Conservation (phyloP, 1,140 invertebrate species). For the Acromyrmex echinatior region DNA sequence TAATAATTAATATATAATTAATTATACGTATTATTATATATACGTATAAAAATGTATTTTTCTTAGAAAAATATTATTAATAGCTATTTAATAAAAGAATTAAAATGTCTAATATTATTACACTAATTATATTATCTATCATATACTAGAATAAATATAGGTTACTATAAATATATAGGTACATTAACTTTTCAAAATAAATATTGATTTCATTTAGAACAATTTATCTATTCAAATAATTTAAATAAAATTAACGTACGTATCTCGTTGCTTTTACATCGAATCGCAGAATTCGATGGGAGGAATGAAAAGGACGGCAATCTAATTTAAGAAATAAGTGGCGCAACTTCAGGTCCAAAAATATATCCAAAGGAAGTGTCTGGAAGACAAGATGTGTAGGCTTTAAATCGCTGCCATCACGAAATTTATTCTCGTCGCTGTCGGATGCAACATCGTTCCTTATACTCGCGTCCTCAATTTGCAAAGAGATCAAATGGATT, state of each 20-base stretch:
- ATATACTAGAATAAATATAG: neutral
- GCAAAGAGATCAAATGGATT: neutral
- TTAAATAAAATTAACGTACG: neutral
- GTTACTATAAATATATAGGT: too few relatives aligned
- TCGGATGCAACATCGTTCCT: constrained; percentile 20
- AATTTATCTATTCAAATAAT: neutral
- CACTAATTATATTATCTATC: neutral
- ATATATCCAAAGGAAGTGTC: constrained; percentile 64
- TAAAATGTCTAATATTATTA: too few relatives aligned
- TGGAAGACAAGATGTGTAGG: constrained; percentile 41
- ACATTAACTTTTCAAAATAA: neutral
- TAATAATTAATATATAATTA: too few relatives aligned
- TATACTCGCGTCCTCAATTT: constrained; percentile 15
- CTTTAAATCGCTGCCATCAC: constrained; percentile 32
- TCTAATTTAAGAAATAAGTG: constrained; percentile 67
- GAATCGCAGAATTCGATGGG: constrained; percentile 16
- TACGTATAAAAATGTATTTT: too few relatives aligned
- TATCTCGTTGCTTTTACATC: neutral
- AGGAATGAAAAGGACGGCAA: constrained; percentile 19
- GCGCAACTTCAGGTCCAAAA: constrained; percentile 58
- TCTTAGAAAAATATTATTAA: too few relatives aligned
- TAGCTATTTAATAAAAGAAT: too few relatives aligned
- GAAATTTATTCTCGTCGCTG: constrained; percentile 62
- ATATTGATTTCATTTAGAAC: neutral
- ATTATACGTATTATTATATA: too few relatives aligned